Evolutionary conservation across 2,113 vertebrate species (phyloP), one percentile per base, ranked within the genome.

Genomic region (Spea multiplicata): DNA sequence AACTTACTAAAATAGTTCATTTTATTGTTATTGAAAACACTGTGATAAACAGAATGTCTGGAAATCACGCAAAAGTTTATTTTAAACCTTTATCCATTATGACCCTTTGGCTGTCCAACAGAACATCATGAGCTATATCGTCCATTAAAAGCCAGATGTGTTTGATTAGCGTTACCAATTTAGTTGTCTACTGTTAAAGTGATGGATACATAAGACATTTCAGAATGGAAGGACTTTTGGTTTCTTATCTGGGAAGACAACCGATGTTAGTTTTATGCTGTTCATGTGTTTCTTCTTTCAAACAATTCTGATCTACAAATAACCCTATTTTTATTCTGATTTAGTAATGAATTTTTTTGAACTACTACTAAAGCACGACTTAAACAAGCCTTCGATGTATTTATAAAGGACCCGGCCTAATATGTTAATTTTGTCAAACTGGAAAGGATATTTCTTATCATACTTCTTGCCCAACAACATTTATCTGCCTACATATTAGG

Each of bases 401-500:
- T 85, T 30, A 30, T 10, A 65, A 84, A 80, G 12, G 82, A 61
- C 0, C 46, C 82, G 74, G 3, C 81, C 6, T 13, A 10, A 10
- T 53, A 47, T 50, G 81, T 17, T 78, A 69, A 85, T 82, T 61
- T 53, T 88, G 79, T 81, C 70, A 86, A 72, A 84, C 83, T 77
- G 47, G 45, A 85, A 86, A 83, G 83, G 80, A 75, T 77, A 83
- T 86, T 82, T 85, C 52, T 83, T 84, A 84, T 74, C 82, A 81
- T 17, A 83, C 76, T 69, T 1, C 75, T 81, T 83, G 81, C 84
- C 82, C 85, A 81, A 73, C 81, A 66, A 0, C 13, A 84, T 44
- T 67, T 86, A 13, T 59, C 55, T 59, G 55, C 6, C 6, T 59
- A 59, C 4, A 59, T 13, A 59, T 10, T 83, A 8, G 70, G 81